A percentile compares a stretch with the other conserved stretches of the same genome.
These are phyloP conservation scores for Caenorhabditis macrosperma DNA, from an alignment of 2,888 invertebrate genomes.

Conservation along the genomic window DNA sequence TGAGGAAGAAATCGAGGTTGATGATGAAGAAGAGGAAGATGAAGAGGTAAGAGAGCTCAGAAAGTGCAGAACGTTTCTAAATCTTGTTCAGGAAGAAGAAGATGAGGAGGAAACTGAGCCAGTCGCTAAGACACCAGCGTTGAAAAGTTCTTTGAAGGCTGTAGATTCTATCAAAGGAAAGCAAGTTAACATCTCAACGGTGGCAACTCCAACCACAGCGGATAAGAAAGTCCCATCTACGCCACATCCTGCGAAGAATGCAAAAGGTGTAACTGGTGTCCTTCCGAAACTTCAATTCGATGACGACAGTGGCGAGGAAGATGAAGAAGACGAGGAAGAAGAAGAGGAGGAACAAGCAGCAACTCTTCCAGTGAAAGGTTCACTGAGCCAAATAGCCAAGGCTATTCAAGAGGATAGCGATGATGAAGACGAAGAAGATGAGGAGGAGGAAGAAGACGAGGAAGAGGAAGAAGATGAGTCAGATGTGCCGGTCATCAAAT, in stretches of 20 bases:
- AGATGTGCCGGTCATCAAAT: conserved; percentile 35
- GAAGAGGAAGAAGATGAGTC: conserved; percentile 55
- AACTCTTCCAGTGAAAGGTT: conserved; percentile 5
- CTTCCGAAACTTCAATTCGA: conserved; percentile 63
- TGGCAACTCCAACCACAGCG: conserved; percentile 65
- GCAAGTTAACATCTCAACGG: conserved; percentile 64
- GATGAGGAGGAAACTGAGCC: conserved; percentile 66
- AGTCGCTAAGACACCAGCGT: conserved; percentile 48
- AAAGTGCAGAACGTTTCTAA: neutral
- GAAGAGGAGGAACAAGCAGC: conserved; percentile 60
- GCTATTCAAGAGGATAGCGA: conserved; percentile 41
- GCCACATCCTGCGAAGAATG: conserved; percentile 65
- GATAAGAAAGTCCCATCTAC: conserved; percentile 68
- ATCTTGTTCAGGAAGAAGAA: conserved; percentile 52
- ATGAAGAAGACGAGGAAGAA: conserved; percentile 59
- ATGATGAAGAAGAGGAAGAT: conserved; percentile 55
- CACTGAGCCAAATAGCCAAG: conserved; percentile 33
- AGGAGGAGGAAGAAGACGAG: conserved; percentile 63
- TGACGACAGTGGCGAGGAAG: conserved; percentile 63
- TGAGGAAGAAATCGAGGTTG: conserved; percentile 56
- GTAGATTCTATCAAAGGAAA: conserved; percentile 59
- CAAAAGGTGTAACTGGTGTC: conserved; percentile 9
- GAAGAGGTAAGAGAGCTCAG: conserved; percentile 53
- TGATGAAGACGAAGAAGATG: conserved; percentile 64
- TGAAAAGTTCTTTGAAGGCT: conserved; percentile 60